phyloP scores from a whole-genome alignment of 1,140 invertebrate genomes.

The Phocides pigmalion region DNA sequence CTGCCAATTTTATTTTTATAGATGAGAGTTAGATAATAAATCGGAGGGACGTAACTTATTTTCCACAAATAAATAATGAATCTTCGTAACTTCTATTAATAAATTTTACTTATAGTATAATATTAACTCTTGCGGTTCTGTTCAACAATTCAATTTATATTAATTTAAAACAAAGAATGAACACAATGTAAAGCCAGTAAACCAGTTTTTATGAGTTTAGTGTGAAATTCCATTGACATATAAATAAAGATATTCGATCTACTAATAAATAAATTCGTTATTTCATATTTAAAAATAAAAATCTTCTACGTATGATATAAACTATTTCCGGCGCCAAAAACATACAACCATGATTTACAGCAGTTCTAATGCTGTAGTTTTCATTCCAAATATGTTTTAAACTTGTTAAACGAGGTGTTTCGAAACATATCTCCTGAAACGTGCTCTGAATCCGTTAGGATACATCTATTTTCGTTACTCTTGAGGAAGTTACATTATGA shows the following conservation, averaged over 20 bases:
- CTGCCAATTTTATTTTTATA: no score
- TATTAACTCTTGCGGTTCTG: no score
- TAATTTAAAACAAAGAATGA: no score
- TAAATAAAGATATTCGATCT: background rate
- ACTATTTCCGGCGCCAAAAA: slow-evolving; percentile 8
- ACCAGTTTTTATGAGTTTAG: no score
- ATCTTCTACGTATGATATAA: slow-evolving; percentile 4
- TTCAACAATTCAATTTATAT: no score
- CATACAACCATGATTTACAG: slow-evolving; percentile 3
- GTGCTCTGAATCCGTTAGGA: slow-evolving; percentile 21
- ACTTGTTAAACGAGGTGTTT: slow-evolving; percentile 35
- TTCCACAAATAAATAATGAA: no score
- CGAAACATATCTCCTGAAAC: slow-evolving; percentile 29
- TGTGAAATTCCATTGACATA: no score
- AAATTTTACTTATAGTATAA: no score
- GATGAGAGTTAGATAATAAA: no score
- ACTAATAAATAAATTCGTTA: background rate
- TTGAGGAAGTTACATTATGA: background rate
- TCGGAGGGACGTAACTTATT: no score
- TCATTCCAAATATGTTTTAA: slow-evolving; percentile 35
- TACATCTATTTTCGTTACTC: slow-evolving; percentile 21
- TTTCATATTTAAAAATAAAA: slow-evolving; percentile 2
- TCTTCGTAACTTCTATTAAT: no score
- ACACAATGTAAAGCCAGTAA: no score
- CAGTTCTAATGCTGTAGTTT: slow-evolving; percentile 24